These are phyloP conservation scores for Laterallus jamaicensis DNA, from an alignment of 2,113 vertebrate genomes.

Conservation along the genomic window DNA sequence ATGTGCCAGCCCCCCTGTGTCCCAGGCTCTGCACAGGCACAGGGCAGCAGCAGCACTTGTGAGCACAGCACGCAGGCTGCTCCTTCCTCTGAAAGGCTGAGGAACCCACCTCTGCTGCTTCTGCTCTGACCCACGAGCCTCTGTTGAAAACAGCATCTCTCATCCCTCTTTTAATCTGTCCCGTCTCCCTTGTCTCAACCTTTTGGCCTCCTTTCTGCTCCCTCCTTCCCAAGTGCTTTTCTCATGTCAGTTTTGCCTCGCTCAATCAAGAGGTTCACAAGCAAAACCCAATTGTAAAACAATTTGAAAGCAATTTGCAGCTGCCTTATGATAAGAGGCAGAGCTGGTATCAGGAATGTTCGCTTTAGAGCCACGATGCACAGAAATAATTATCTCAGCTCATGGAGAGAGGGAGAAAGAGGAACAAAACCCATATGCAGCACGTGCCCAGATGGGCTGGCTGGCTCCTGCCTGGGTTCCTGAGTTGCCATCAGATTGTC, in stretches of 20 bases:
- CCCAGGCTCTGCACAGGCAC: neutral
- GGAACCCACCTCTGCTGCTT: neutral
- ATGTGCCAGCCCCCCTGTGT: fast-evolving
- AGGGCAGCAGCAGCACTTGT: neutral
- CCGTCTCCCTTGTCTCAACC: neutral
- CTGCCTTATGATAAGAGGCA: neutral
- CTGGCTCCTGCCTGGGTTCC: neutral
- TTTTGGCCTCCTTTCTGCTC: neutral
- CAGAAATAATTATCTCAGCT: conserved; percentile 3
- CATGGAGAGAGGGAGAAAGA: fast-evolving
- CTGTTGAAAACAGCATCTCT: neutral
- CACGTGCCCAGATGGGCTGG: neutral
- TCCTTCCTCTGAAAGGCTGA: neutral
- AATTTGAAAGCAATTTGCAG: conserved; percentile 29
- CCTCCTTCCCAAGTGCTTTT: neutral
- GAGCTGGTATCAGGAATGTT: neutral
- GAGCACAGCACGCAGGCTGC: neutral
- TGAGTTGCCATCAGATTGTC: fast-evolving
- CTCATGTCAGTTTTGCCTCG: neutral
- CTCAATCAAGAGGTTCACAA: neutral
- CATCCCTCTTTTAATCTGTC: neutral
- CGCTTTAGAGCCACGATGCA: neutral
- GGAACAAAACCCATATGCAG: neutral
- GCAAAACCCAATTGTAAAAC: conserved; percentile 20
- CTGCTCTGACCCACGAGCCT: neutral